Percentiles rank a stretch among this genome's conserved stretches.
Evolutionary conservation across 2,888 invertebrate species (phyloP).

Genomic region (Lithophane socia): DNA sequence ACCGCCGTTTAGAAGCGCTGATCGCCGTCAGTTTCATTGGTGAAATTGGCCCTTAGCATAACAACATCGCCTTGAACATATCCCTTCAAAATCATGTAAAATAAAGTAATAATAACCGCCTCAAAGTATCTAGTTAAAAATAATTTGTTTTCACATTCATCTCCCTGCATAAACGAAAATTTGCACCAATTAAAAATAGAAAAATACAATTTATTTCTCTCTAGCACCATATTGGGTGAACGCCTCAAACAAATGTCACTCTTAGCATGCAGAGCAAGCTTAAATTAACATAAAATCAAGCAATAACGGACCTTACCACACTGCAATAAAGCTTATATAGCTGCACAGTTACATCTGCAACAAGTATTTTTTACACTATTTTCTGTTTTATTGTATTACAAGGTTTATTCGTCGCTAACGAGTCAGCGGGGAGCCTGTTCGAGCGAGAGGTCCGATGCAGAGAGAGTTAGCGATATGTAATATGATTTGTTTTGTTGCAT

Average conservation of each 20-base stretch:
- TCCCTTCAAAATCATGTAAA: neutral
- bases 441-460: constrained; percentile 70
- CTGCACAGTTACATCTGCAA: constrained; percentile 61
- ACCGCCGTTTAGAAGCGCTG: too few species aligned
- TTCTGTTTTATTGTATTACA: constrained; percentile 87
- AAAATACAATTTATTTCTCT: constrained; percentile 85
- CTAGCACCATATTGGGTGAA: constrained; percentile 86
- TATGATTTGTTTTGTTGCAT: constrained; percentile 81
- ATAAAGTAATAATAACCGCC: constrained; percentile 58
- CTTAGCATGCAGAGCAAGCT: constrained; percentile 67
- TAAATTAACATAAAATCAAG: constrained; percentile 16
- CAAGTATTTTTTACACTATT: constrained; percentile 85
- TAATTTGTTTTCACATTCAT: constrained; percentile 71
- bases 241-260: constrained; percentile 89
- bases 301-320: constrained; percentile 64
- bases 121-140: constrained; percentile 69
- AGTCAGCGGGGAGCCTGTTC: constrained; percentile 83
- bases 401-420: constrained; percentile 87
- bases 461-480: constrained; percentile 71
- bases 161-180: constrained; percentile 74
- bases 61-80: neutral
- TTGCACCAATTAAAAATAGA: constrained; percentile 87
- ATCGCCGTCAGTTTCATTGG: neutral
- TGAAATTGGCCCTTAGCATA: neutral
- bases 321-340: constrained; percentile 22